Base-by-base conservation (phyloP, 2,797 vertebrate species). In the Buphagus erythrorhynchus region DNA sequence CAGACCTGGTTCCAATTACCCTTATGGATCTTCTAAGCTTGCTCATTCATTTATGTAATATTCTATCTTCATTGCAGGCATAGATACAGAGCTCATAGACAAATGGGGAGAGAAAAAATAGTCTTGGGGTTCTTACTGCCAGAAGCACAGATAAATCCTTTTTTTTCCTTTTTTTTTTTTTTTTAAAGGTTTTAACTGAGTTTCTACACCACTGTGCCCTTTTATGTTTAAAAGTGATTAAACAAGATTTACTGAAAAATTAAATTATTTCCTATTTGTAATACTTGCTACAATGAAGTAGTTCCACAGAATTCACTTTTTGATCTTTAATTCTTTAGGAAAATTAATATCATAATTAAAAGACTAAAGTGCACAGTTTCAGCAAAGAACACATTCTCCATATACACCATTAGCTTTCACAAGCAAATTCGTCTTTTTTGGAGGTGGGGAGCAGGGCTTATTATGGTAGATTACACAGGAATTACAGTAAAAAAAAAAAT, bases 321-420 rank as follows among this genome's bases (percentile, higher is more conserved):
- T 88, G 54, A 87, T 82, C 78, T 89, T 86, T 91, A 85, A 79
- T 77, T 87, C 78, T 81, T 78, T 48, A 88, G 86, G 72, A 88
- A 93, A 89, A 94, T 82, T 79, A 89, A 8, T 61, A 66, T 51
- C 38, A 65, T 71, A 89, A 90, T 88, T 95, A 95, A 91, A 86
- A 75, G 38, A 94, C 68, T 72, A 66, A 59, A 76, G 45, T 40
- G 46, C 49, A 61, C 18, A 9, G 2, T 58, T 82, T 86, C 71
- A 91, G 46, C 46, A 63, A 66, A 51, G 54, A 91, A 63, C 24
- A 38, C 17, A 29, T 78, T 83, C 62, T 82, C 42, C 33, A 65
- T 13, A 18, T 16, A 33, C 5, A 35, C 13, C 33, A 45, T 26
- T 7, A 61, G 31, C 33, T 90, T 68, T 58, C 76, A 61, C 54